Evolutionary conservation across 2,797 vertebrate genomes (phyloP), one percentile per base, ranked within the genome.

Genomic region (Eupleurogrammus muticus): DNA sequence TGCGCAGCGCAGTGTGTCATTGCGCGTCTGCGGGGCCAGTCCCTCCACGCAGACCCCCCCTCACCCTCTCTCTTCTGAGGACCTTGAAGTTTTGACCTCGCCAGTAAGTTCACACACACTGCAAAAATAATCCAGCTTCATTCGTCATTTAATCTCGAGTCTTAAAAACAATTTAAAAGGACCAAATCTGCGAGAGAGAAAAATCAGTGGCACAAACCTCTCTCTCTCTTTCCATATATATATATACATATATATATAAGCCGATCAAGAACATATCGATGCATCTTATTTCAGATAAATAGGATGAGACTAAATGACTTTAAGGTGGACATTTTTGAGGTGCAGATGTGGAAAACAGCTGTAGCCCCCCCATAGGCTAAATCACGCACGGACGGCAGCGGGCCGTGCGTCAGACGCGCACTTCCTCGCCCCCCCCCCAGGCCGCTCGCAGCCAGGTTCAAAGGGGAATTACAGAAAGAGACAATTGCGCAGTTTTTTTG

Each of bases 31-130:
- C 58, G 21, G 71, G 62, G 20, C 32, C 40, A 17, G 71, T 35
- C 63, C 66, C 52, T 73, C 61, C 64, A 24, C 19, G 75, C 56
- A 80, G 72, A 73, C 35, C 66, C 64, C 54, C 50, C 28, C 28
- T 6, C 28, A 3, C 6, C 28, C 28, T 6, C 28, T 28, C 28
- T 6, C 21, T 12, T 60, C 48, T 52, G 62, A 78, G 74, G 80
- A 75, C 62, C 75, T 55, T 67, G 79, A 83, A 44, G 83, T 80
- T 77, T 60, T 78, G 67, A 75, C 81, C 72, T 78, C 72, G 19
- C 60, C 76, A 81, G 82, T 80, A 85, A 86, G 67, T 84, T 77
- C 66, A 80, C 68, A 79, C 83, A 79, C 83, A 73, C 82, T 52
- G 83, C 84, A 77, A 73, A 85, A 77, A 68, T 50, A 60, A 75